Percentiles rank a stretch among this genome's conserved stretches.
These are phyloP conservation scores for Drosophila paramelanica DNA, from an alignment of 2,888 invertebrate species.

Conservation along the genomic window DNA sequence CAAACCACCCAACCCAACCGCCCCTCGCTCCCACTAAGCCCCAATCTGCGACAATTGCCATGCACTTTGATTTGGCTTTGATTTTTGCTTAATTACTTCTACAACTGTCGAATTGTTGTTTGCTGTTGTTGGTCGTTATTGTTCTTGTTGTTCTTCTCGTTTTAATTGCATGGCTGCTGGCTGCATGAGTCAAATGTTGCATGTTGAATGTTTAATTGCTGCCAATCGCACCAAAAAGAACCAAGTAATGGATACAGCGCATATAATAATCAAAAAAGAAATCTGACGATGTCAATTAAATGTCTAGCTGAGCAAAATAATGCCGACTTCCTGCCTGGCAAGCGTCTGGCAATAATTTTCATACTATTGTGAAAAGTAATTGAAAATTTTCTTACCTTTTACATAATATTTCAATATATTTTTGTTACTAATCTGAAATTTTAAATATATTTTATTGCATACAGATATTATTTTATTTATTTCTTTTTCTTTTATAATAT, in stretches of 20 bases:
- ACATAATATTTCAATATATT: too few species aligned
- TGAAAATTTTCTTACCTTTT: background rate
- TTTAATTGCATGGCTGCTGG: constrained; percentile 62
- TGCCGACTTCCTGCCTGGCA: constrained; percentile 20
- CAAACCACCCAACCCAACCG: constrained; percentile 11
- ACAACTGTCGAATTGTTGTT: constrained; percentile 58
- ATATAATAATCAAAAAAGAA: constrained; percentile 16
- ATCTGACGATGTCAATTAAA: constrained; percentile 51
- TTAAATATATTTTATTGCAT: too few species aligned
- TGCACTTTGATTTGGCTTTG: constrained; percentile 81
- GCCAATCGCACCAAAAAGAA: constrained; percentile 15
- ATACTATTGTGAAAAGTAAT: constrained; percentile 2
- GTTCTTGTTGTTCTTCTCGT: constrained; percentile 6
- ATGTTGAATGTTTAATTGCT: constrained; percentile 43
- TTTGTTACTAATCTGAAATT: too few species aligned
- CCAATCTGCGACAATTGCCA: constrained; percentile 79
- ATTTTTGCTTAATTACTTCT: constrained; percentile 79
- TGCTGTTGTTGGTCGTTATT: constrained; percentile 25
- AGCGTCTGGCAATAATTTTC: constrained; percentile 14
- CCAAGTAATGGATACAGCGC: background rate
- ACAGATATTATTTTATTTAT: too few species aligned
- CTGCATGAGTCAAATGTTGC: constrained; percentile 56
- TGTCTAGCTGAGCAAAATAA: constrained; percentile 25
- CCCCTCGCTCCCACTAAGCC: constrained; percentile 41
- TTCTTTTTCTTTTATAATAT: background rate